These are phyloP conservation scores for Leucoptera coffeella DNA, from an alignment of 2,888 invertebrate species.

Conservation along the genomic window DNA sequence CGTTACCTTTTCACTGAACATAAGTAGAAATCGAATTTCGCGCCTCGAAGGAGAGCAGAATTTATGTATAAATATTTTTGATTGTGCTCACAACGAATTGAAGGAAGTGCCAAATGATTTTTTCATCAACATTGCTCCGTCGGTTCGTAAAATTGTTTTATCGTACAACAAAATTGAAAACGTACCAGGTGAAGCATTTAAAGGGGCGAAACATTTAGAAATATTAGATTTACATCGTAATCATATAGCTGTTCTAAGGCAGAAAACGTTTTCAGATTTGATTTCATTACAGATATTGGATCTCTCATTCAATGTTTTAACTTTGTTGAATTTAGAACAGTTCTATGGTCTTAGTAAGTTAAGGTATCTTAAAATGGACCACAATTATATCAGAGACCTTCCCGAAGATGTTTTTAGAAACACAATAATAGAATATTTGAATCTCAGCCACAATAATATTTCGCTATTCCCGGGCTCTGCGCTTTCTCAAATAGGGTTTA, in stretches of 20 bases:
- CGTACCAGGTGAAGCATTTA: conserved; percentile 34
- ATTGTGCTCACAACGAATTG: conserved; percentile 60
- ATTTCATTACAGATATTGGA: conserved; percentile 18
- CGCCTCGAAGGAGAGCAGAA: conserved; percentile 16
- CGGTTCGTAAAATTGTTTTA: conserved; percentile 25
- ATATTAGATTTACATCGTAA: conserved; percentile 59
- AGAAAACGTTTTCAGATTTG: conserved; percentile 58
- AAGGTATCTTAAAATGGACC: conserved; percentile 29
- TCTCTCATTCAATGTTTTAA: conserved; percentile 16
- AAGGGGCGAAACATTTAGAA: conserved; percentile 2
- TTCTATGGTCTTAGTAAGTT: conserved; percentile 16
- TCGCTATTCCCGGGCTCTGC: conserved; percentile 66
- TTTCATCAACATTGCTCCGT: conserved; percentile 31
- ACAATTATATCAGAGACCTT: conserved; percentile 62
- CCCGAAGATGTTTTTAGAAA: conserved; percentile 69
- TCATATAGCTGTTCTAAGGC: conserved; percentile 58
- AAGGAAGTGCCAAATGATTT: conserved; percentile 50
- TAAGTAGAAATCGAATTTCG: conserved; percentile 59
- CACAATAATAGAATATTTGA: conserved; percentile 67
- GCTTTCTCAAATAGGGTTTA: conserved; percentile 67
- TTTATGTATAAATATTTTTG: conserved; percentile 55
- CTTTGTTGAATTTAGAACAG: conserved; percentile 19
- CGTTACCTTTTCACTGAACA: conserved; percentile 59
- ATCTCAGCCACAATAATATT: conserved; percentile 66
- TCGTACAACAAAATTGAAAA: conserved; percentile 50